Percentiles rank a stretch among this genome's conserved stretches.
Evolutionary conservation across 2,888 invertebrate genomes (phyloP).

Genomic region (Archips crataeganus): DNA sequence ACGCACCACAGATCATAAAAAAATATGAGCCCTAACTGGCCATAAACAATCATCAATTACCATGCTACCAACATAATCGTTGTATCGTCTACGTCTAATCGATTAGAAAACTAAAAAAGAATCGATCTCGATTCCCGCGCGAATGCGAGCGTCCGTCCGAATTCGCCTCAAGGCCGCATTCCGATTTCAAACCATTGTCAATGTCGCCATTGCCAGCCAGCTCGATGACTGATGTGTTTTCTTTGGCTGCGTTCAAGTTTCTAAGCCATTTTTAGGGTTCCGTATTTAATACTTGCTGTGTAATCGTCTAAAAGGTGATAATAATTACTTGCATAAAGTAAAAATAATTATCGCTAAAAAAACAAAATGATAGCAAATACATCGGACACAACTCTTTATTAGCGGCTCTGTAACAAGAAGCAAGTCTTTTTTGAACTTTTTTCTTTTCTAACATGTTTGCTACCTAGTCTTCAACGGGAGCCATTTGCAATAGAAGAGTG

Average conservation of each 20-base stretch:
- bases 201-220: constrained; percentile 67
- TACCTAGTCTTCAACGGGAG: neutral
- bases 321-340: neutral
- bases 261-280: constrained; percentile 33
- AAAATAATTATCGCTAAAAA: neutral
- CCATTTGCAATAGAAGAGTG: neutral
- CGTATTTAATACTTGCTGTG: neutral
- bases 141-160: constrained; percentile 67
- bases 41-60: constrained; percentile 41
- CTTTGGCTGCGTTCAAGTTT: constrained; percentile 56
- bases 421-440: neutral
- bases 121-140: constrained; percentile 65
- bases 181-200: constrained; percentile 83
- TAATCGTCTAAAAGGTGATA: neutral
- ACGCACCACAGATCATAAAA: constrained; percentile 2
- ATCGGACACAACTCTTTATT: neutral
- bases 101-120: constrained; percentile 42
- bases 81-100: constrained; percentile 34
- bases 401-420: neutral
- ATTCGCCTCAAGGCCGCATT: constrained; percentile 82
- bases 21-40: constrained; percentile 21
- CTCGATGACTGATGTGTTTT: constrained; percentile 72
- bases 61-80: constrained; percentile 42
- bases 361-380: neutral
- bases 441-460: neutral